These are phyloP conservation scores for Oxyura jamaicensis DNA, from an alignment of 2,113 vertebrate species.

Conservation along the genomic window DNA sequence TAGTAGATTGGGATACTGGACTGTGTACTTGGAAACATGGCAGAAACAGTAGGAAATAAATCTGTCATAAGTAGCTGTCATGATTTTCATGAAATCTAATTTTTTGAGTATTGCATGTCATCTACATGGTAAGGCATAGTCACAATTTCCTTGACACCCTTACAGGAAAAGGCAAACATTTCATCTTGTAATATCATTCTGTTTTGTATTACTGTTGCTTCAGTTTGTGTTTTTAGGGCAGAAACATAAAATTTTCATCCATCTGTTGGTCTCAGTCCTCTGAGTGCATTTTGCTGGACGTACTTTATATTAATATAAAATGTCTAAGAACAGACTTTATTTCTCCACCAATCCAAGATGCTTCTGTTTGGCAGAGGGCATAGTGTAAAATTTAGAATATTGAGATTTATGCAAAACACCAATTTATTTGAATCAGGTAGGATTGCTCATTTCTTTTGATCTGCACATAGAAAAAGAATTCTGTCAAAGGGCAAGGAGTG, in stretches of 20 bases:
- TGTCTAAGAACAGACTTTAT: background rate
- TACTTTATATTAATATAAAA: background rate
- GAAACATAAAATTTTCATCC: background rate
- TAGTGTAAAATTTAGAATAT: background rate
- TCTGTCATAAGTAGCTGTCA: background rate
- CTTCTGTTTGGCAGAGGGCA: background rate
- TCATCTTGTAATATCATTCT: background rate
- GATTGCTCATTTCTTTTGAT: background rate
- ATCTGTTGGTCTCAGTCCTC: background rate
- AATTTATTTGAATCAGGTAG: background rate
- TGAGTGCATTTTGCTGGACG: rapidly evolving
- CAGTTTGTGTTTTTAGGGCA: background rate
- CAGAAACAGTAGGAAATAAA: background rate
- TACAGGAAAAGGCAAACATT: background rate
- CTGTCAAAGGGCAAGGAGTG: background rate
- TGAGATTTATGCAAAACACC: background rate
- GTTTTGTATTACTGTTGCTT: background rate
- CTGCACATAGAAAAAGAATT: background rate
- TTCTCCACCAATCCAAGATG: background rate
- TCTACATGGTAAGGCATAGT: background rate
- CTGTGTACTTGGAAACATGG: background rate
- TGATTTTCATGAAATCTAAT: background rate
- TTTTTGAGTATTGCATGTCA: background rate
- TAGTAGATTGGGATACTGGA: background rate
- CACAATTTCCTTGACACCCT: background rate